A percentile compares a stretch with the other conserved stretches of the same genome.
These are phyloP conservation scores for Sebastes hubbsi DNA, from an alignment of 2,797 vertebrate species.

Conservation along the genomic window DNA sequence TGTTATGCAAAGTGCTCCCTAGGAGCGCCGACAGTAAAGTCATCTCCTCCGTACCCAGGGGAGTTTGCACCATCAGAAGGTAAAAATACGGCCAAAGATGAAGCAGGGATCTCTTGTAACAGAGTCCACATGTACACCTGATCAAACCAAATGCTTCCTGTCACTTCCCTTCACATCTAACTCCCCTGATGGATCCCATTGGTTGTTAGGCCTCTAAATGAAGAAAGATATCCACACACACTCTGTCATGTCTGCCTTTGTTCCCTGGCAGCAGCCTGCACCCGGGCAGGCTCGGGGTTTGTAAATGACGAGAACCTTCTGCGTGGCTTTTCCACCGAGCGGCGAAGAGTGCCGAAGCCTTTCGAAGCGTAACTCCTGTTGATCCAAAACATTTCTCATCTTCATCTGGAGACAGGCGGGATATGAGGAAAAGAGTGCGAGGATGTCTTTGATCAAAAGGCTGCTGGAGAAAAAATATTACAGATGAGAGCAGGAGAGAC, in stretches of 20 bases:
- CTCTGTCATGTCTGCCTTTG: slow-evolving; percentile 11
- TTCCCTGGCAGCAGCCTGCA: neutral
- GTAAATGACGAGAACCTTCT: neutral
- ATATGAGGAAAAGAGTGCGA: neutral
- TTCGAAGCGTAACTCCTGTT: slow-evolving; percentile 8
- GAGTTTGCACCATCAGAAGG: slow-evolving; percentile 22
- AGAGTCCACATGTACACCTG: slow-evolving; percentile 21
- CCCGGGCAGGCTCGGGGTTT: neutral
- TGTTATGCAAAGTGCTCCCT: slow-evolving; percentile 37
- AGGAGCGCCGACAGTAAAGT: neutral
- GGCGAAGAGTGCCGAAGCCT: neutral
- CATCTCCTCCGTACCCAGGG: neutral
- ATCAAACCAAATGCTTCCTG: slow-evolving; percentile 9
- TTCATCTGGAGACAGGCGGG: slow-evolving; percentile 9
- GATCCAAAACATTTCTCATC: slow-evolving; percentile 49
- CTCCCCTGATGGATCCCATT: slow-evolving; percentile 9
- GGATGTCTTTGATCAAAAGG: slow-evolving; percentile 36
- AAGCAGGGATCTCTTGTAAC: slow-evolving; percentile 18
- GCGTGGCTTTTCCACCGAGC: neutral
- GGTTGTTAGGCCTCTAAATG: slow-evolving; percentile 19
- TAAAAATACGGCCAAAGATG: slow-evolving; percentile 12
- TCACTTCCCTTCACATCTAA: slow-evolving; percentile 2
- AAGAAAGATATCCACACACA: neutral
- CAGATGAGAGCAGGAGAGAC: slow-evolving; percentile 13
- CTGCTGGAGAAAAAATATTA: slow-evolving; percentile 12